These are phyloP conservation scores for Psephotus haematonotus DNA, from an alignment of 2,113 vertebrate genomes.

Conservation along the genomic window DNA sequence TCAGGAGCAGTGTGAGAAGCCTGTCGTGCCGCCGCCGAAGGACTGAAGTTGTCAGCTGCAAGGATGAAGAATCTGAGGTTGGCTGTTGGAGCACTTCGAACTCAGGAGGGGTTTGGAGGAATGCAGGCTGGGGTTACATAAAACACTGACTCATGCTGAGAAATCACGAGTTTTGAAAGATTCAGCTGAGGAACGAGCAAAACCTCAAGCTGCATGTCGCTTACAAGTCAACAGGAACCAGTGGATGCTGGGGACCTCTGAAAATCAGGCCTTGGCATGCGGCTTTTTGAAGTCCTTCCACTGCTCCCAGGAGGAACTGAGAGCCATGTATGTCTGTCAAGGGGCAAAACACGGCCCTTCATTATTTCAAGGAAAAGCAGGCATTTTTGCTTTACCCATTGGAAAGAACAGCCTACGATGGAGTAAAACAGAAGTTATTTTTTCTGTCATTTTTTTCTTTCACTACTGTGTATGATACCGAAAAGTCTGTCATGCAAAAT, in stretches of 20 bases:
- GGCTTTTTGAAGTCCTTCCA: background rate
- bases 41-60: background rate
- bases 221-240: background rate
- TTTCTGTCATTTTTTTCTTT: background rate
- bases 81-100: background rate
- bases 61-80: background rate
- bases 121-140: conserved; percentile 40
- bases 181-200: background rate
- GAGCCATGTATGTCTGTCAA: background rate
- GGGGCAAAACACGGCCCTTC: background rate
- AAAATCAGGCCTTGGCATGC: background rate
- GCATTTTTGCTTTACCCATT: background rate
- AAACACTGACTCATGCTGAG: conserved; percentile 53
- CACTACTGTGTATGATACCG: background rate
- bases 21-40: fast-evolving
- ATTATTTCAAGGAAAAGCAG: background rate
- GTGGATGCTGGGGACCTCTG: background rate
- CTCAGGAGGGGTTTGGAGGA: conserved; percentile 44
- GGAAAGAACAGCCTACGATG: background rate
- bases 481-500: background rate
- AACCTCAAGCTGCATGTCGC: background rate
- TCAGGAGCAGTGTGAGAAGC: background rate
- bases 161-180: conserved; percentile 29
- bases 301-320: background rate
- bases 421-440: background rate